Evolutionary conservation across 2,888 invertebrate genomes (phyloP).

Genomic region (Hydraecia micacea): DNA sequence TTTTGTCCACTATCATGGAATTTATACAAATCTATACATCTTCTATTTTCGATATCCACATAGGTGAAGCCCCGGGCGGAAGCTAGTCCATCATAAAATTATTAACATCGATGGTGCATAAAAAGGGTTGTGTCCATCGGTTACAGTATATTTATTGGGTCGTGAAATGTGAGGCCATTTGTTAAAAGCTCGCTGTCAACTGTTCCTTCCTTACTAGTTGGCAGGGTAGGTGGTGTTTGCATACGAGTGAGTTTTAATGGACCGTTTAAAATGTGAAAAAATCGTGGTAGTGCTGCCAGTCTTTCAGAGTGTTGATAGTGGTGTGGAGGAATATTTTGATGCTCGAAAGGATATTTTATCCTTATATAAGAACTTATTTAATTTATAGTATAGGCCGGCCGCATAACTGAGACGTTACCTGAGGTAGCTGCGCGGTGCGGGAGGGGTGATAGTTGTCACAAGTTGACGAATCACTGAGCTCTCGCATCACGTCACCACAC

Average conservation of each 20-base stretch:
- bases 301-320: background rate
- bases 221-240: background rate
- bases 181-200: slow-evolving; percentile 49
- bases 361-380: background rate
- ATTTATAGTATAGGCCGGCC: background rate
- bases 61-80: background rate
- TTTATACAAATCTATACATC: background rate
- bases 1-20: background rate
- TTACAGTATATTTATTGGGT: slow-evolving; percentile 57
- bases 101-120: background rate
- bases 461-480: too few relatives aligned
- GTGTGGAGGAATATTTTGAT: background rate
- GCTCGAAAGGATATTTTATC: background rate
- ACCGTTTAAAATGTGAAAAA: background rate
- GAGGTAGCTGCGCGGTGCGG: too few relatives aligned
- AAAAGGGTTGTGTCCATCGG: background rate
- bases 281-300: background rate
- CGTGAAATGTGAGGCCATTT: slow-evolving; percentile 63
- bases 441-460: too few relatives aligned
- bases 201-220: background rate
- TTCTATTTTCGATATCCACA: background rate
- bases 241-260: background rate
- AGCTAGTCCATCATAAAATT: background rate
- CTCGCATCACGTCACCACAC: too few relatives aligned
- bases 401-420: too few relatives aligned